Base-by-base conservation (phyloP, 2,888 invertebrate species). In the Craniophora ligustri region DNA sequence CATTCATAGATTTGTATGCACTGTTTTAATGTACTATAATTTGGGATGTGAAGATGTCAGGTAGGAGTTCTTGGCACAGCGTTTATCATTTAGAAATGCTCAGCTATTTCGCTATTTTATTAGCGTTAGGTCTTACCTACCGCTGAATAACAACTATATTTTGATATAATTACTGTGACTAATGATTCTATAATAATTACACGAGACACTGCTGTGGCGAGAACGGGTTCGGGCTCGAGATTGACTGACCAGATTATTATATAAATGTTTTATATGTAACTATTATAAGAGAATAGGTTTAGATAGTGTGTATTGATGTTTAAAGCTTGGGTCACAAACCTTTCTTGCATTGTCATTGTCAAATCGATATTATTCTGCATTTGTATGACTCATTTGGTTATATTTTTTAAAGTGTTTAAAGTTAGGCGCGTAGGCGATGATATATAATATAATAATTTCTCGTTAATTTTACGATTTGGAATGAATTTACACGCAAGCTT, bases 191-290 rank as follows among this genome's bases (percentile, higher is more conserved):
- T 57, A 28, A 63, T 66, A 57, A 67, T 62, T n/a, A n/a, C n/a
- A 67, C 60, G 50, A 39, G 67, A 59, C 48, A 65, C 64, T 82
- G 87, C 88, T 89, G 89, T 88, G 88, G 56, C 86, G 71, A 85
- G 90, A 88, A 88, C 82, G 76, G 67, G 67, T 63, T 69, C 66
- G 76, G 79, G 84, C 78, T 83, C 77, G 82, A 79, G 86, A 86
- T 86, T 79, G 92, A 92, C 92, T 92, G 92, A 92, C 82, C 84
- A 89, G 86, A 82, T 82, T 85, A 78, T 79, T 86, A 70, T 85
- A 78, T 85, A 80, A 85, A 89, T 87, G 85, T 90, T 90, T 88
- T 89, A 79, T 88, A 76, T 82, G 79, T 73, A 72, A 78, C 77
- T 84, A 79, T 81, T 79, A 79, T 77, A 78, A 77, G 74, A 78